These are phyloP conservation scores for Cyclina sinensis DNA, from an alignment of 1,140 invertebrate genomes.

Conservation along the genomic window DNA sequence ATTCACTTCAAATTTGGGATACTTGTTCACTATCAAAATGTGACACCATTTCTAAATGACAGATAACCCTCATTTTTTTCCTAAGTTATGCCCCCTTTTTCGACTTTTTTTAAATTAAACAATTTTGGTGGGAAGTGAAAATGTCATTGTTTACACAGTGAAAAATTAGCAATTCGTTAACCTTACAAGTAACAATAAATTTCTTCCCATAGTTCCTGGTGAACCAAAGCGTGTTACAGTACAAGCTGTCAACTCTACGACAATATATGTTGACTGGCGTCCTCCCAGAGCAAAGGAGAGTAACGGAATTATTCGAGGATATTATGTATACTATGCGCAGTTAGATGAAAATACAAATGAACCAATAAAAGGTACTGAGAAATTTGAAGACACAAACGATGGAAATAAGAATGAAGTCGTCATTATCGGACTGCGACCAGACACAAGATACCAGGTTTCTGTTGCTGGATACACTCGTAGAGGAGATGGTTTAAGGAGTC, in stretches of 20 bases:
- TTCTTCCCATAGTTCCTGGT: constrained; percentile 93
- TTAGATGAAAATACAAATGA: constrained; percentile 77
- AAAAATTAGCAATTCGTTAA: too few species aligned
- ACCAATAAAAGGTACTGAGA: constrained; percentile 72
- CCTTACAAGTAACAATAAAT: too few species aligned
- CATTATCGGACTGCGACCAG: constrained; percentile 95
- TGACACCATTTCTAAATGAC: too few species aligned
- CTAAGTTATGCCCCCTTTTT: too few species aligned
- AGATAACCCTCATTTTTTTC: too few species aligned
- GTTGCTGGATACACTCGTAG: constrained; percentile 97
- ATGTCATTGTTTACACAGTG: too few species aligned
- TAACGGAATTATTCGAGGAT: constrained; percentile 98
- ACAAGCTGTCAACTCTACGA: constrained; percentile 95
- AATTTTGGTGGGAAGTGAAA: too few species aligned
- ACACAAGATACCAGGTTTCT: constrained; percentile 94
- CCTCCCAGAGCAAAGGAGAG: constrained; percentile 95
- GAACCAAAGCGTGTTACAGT: constrained; percentile 97
- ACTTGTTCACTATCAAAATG: too few species aligned
- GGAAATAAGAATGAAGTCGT: constrained; percentile 93
- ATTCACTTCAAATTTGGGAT: too few species aligned
- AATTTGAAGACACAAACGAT: constrained; percentile 76
- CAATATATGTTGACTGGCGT: constrained; percentile 96
- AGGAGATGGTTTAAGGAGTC: constrained; percentile 97
- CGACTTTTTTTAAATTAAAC: too few species aligned
- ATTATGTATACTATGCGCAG: constrained; percentile 95